A percentile compares a stretch with the other conserved stretches of the same genome.
Conservation (phyloP, 1,140 invertebrate species). For the Drosophila melanogaster region Release_6_plus_ISO1_MT NT_033777.3:9577001-9577500, state of each 20-base stretch:
- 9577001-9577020: slow-evolving; percentile 85
- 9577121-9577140: slow-evolving; percentile 96
- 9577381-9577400: slow-evolving; percentile 51
- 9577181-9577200: background rate
- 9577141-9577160: slow-evolving; percentile 92
- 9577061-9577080: slow-evolving; percentile 97
- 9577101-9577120: slow-evolving; percentile 97
- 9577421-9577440: slow-evolving; percentile 53
- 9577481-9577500: slow-evolving; percentile 67
- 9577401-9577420: slow-evolving; percentile 51
- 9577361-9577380: slow-evolving; percentile 29
- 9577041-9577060: slow-evolving; percentile 92
- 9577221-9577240: slow-evolving; percentile 98
- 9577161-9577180: background rate
- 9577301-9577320: slow-evolving; percentile 18
- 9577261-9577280: slow-evolving; percentile 62
- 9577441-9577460: slow-evolving; percentile 24
- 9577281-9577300: slow-evolving; percentile 6
- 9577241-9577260: slow-evolving; percentile 87
- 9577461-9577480: slow-evolving; percentile 57
- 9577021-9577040: slow-evolving; percentile 88
- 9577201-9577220: slow-evolving; percentile 98
- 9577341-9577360: slow-evolving; percentile 28
- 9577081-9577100: slow-evolving; percentile 98
- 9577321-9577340: slow-evolving; percentile 32